Conservation (phyloP, 2,888 invertebrate genomes). For the Aricia artaxerxes region DNA sequence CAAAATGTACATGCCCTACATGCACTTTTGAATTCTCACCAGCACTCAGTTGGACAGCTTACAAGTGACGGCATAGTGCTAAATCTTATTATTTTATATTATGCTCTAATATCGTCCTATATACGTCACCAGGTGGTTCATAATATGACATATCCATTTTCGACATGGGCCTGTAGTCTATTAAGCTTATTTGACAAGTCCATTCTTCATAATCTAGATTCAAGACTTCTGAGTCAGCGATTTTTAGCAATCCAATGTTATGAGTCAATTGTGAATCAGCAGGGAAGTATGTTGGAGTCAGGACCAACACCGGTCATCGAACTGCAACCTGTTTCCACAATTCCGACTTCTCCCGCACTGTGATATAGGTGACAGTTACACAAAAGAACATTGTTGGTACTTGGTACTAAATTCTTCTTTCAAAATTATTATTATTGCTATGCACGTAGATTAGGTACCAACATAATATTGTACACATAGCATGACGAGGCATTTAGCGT, state of each 20-base stretch:
- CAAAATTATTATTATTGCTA: background rate
- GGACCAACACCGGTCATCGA: conserved; percentile 12
- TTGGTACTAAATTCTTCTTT: background rate
- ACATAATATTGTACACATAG: no score
- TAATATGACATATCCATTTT: no score
- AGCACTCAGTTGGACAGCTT: no score
- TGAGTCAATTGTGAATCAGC: conserved; percentile 17
- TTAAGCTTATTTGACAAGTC: background rate
- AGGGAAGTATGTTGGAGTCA: conserved; percentile 1
- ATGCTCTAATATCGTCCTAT: no score
- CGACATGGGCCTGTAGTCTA: no score
- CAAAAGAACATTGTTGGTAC: background rate
- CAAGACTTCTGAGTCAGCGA: background rate
- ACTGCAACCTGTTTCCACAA: conserved; percentile 19
- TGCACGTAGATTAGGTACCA: no score
- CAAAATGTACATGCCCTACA: no score
- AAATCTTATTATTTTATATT: no score
- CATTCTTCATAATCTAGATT: background rate
- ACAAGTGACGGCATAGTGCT: no score
- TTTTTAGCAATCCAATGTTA: background rate
- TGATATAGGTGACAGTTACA: conserved; percentile 12
- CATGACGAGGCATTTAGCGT: no score
- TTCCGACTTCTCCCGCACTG: background rate
- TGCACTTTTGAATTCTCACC: no score
- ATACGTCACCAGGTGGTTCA: no score